Percentiles rank a stretch among this genome's conserved stretches.
Evolutionary conservation across 2,888 invertebrate genomes (phyloP).

Genomic region (Scaptomyza tumidula): DNA sequence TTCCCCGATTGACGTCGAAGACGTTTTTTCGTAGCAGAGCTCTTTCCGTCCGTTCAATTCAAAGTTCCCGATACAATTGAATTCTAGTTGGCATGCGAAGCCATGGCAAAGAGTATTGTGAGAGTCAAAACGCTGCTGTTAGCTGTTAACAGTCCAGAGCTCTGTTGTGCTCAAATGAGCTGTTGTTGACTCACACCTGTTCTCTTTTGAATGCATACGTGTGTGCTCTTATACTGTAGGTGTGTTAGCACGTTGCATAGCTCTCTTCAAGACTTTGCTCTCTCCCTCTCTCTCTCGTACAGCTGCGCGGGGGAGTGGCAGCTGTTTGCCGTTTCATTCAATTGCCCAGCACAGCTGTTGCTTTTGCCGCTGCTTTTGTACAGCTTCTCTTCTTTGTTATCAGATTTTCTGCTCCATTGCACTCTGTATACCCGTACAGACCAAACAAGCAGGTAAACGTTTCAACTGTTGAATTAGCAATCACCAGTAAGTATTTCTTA

Average conservation of each 20-base stretch:
- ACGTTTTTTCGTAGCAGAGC: constrained; percentile 29
- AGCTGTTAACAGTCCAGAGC: constrained; percentile 33
- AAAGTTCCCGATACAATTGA: constrained; percentile 71
- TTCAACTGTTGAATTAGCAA: constrained; percentile 50
- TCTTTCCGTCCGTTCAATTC: constrained; percentile 63
- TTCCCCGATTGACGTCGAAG: constrained; percentile 46
- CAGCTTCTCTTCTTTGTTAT: constrained; percentile 62
- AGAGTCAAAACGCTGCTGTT: constrained; percentile 23
- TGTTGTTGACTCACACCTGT: constrained; percentile 23
- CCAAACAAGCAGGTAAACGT: constrained; percentile 58
- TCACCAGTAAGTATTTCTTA: constrained; percentile 2
- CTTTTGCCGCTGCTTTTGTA: constrained; percentile 29
- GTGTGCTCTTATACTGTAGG: too few species aligned
- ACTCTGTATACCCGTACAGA: constrained; percentile 27
- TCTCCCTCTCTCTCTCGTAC: constrained; percentile 2
- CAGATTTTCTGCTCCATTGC: constrained; percentile 60
- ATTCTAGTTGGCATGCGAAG: constrained; percentile 35
- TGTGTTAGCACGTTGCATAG: not conserved
- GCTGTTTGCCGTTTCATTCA: constrained; percentile 47
- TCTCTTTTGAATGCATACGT: constrained; percentile 13
- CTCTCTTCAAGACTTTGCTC: constrained; percentile 11
- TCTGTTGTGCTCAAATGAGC: constrained; percentile 45
- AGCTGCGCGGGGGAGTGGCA: constrained; percentile 32
- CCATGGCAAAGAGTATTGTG: constrained; percentile 31
- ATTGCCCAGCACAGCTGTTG: constrained; percentile 47